Evolutionary conservation across 1,140 invertebrate genomes (phyloP).

Genomic region (Gonioctena quinquepunctata): DNA sequence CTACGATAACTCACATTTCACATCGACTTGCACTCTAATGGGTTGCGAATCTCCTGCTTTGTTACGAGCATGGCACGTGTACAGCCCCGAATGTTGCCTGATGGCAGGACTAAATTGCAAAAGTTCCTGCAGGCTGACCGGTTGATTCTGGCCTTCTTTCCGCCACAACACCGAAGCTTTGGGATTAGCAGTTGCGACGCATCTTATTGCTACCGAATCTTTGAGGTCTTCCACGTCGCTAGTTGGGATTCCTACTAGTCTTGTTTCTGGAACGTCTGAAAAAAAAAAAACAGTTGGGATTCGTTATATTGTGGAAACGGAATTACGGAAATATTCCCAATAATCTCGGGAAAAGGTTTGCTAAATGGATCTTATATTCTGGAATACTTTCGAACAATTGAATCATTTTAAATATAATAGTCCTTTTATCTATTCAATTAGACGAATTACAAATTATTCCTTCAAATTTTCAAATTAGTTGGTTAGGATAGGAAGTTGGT

Average conservation of each 20-base stretch:
- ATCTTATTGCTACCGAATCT: slow-evolving; percentile 76
- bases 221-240: slow-evolving; percentile 81
- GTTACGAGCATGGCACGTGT: slow-evolving; percentile 83
- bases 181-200: slow-evolving; percentile 84
- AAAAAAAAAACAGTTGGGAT: slow-evolving; percentile 18
- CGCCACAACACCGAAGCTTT: slow-evolving; percentile 82
- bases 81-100: slow-evolving; percentile 71
- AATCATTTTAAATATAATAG: too few species aligned
- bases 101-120: slow-evolving; percentile 70
- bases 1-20: slow-evolving; percentile 93
- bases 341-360: too few species aligned
- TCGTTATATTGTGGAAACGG: neutral
- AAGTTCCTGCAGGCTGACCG: slow-evolving; percentile 63
- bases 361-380: too few species aligned
- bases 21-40: slow-evolving; percentile 77
- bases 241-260: slow-evolving; percentile 71
- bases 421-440: too few species aligned
- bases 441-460: too few species aligned
- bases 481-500: too few species aligned
- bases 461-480: too few species aligned
- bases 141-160: slow-evolving; percentile 63
- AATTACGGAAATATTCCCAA: neutral
- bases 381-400: too few species aligned
- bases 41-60: slow-evolving; percentile 78
- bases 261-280: slow-evolving; percentile 78